Evolutionary conservation across 2,797 vertebrate species (phyloP).

Genomic region (Epinephelus awoara): DNA sequence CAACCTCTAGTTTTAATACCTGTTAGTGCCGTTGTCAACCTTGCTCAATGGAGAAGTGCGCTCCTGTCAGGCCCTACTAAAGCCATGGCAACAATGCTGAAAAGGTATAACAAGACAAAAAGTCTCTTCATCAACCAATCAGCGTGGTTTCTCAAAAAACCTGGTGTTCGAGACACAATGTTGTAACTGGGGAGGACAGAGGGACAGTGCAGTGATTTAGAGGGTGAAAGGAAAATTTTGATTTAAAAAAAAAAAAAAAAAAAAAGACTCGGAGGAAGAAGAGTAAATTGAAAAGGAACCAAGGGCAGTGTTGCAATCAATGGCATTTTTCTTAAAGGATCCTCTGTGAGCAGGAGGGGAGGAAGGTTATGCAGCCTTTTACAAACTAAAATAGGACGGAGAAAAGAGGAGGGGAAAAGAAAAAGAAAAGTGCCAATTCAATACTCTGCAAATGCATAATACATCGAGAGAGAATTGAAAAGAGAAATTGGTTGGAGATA

Average conservation of each 20-base stretch:
- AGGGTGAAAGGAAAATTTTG: constrained; percentile 37
- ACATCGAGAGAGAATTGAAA: constrained; percentile 58
- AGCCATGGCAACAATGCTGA: too few relatives aligned
- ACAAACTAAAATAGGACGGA: constrained; percentile 47
- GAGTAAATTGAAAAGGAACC: constrained; percentile 66
- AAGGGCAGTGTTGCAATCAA: constrained; percentile 58
- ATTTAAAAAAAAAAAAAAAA: constrained; percentile 12
- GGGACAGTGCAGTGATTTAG: constrained; percentile 20
- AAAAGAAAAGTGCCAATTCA: constrained; percentile 43
- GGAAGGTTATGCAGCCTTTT: constrained; percentile 53
- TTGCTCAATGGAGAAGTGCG: too few relatives aligned
- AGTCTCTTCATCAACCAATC: too few relatives aligned
- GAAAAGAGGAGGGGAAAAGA: background rate
- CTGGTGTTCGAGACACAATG: background rate
- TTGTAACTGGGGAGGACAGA: constrained; percentile 22
- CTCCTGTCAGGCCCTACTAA: too few relatives aligned
- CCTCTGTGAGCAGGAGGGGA: constrained; percentile 31
- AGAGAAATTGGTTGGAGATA: constrained; percentile 59
- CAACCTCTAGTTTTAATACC: too few relatives aligned
- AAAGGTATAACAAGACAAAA: too few relatives aligned
- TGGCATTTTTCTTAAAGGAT: constrained; percentile 64
- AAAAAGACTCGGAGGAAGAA: constrained; percentile 25
- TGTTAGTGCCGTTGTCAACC: too few relatives aligned
- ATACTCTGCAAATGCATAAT: constrained; percentile 64
- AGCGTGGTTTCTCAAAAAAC: background rate